A percentile compares a stretch with the other conserved stretches of the same genome.
Conservation (phyloP, 2,113 vertebrate species). For the Clarias magur region DNA sequence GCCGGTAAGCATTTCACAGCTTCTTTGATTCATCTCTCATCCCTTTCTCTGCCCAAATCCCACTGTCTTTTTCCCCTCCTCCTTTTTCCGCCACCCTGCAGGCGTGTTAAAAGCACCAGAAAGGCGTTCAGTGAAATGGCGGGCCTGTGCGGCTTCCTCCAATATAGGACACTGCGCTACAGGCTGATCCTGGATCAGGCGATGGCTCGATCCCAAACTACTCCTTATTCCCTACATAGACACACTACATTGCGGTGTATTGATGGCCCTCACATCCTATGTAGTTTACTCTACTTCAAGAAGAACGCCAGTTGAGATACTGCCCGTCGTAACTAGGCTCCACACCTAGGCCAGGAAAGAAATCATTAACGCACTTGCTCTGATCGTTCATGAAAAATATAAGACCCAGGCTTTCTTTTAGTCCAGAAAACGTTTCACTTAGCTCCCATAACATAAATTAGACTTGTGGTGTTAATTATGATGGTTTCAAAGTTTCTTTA, state of each 20-base stretch:
- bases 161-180: constrained; percentile 50
- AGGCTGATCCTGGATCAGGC: constrained; percentile 60
- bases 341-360: constrained; percentile 22
- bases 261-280: not conserved
- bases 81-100: constrained; percentile 62
- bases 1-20: constrained; percentile 36
- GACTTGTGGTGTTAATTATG: not conserved
- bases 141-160: constrained; percentile 68
- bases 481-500: not conserved
- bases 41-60: constrained; percentile 67
- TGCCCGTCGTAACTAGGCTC: not conserved
- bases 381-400: constrained; percentile 21
- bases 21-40: constrained; percentile 71
- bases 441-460: not conserved
- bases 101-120: constrained; percentile 63
- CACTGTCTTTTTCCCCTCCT: constrained; percentile 60
- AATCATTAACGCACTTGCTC: constrained; percentile 22
- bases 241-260: not conserved
- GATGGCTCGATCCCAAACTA: constrained; percentile 1
- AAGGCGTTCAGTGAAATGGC: constrained; percentile 86
- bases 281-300: not conserved
- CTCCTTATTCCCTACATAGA: not conserved
- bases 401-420: not conserved
- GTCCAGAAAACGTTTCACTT: not conserved
- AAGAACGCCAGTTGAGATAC: not conserved